These are phyloP conservation scores for Calycopis cecrops DNA, from an alignment of 1,140 invertebrate species.

Conservation along the genomic window DNA sequence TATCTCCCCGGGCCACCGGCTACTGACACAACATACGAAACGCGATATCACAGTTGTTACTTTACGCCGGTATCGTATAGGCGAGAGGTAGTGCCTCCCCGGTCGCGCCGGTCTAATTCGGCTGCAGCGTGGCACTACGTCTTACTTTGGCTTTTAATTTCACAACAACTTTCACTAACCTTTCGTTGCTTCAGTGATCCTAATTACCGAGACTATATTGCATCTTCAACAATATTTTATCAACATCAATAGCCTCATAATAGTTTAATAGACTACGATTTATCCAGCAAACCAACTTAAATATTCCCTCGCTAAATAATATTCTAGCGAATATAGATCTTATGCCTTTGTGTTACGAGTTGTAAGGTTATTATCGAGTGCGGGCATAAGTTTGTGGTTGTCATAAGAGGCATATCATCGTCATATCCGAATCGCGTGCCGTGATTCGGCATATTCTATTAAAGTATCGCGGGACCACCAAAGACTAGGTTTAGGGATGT, in stretches of 20 bases:
- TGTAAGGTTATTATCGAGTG: conserved; percentile 6
- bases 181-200: conserved; percentile 13
- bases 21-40: too few species aligned
- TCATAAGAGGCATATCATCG: conserved; percentile 62
- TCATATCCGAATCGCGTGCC: conserved; percentile 69
- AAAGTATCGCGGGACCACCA: conserved; percentile 64
- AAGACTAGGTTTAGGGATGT: conserved; percentile 32
- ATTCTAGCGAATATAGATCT: conserved; percentile 15
- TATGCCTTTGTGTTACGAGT: conserved; percentile 26
- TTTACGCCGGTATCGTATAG: too few species aligned
- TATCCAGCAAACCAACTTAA: conserved; percentile 36
- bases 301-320: background rate
- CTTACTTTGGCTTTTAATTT: too few species aligned
- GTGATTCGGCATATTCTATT: conserved; percentile 68
- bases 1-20: too few species aligned
- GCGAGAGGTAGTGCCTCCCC: too few species aligned
- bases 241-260: conserved; percentile 59
- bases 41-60: too few species aligned
- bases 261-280: conserved; percentile 69
- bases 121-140: too few species aligned
- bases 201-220: conserved; percentile 35
- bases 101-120: too few species aligned
- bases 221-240: conserved; percentile 63
- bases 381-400: conserved; percentile 30
- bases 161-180: conserved; percentile 10